Base-by-base conservation (phyloP, 2,797 vertebrate genomes). In the Anolis apletophallus region DNA sequence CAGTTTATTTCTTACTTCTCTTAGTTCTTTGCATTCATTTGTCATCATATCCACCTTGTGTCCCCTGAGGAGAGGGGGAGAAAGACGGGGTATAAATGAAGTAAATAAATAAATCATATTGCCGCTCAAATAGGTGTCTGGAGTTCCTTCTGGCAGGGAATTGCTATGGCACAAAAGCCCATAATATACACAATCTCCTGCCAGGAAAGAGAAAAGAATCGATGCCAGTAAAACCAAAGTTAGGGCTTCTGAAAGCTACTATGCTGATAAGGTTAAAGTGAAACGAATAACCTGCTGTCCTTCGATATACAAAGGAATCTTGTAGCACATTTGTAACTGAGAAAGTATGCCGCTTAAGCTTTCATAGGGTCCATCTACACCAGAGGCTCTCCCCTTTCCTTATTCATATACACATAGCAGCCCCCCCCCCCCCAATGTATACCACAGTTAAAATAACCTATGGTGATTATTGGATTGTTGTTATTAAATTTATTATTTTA, bases 201-300 rank as follows among this genome's bases (percentile, higher is more conserved):
- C 34, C 29, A 59, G 10, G 34, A 32, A 12, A 75, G 34, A 0
- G 26, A 0, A 7, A 50, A 23, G 59, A 76, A 19, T 5, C 76
- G 57, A 40, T 76, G 17, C 55, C 46, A 67, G 57, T 32, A 32
- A 77, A 0, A 85, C 3, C 2, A 67, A 3, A 81, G 3, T 26
- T 34, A 34, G 79, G 80, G n/a, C 21, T 34, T 13, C 21, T 40
- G 1, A 2, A 0, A 84, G 55, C 85, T 12, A 3, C 40, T 75
- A 13, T 0, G 0, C 8, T 46, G 23, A 52, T 0, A 26, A 73
- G 54, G 74, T 36, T 32, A 34, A 16, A 17, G 12, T 54, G n/a
- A 29, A 29, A 34, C 16, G 46, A 21, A n/a, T n/a, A 21, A 77
- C 13, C 12, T 76, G 11, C 59, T 52, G 16, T 54, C 23, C 21